Base-by-base conservation (phyloP, 2,113 vertebrate genomes). In the Suncus etruscus region DNA sequence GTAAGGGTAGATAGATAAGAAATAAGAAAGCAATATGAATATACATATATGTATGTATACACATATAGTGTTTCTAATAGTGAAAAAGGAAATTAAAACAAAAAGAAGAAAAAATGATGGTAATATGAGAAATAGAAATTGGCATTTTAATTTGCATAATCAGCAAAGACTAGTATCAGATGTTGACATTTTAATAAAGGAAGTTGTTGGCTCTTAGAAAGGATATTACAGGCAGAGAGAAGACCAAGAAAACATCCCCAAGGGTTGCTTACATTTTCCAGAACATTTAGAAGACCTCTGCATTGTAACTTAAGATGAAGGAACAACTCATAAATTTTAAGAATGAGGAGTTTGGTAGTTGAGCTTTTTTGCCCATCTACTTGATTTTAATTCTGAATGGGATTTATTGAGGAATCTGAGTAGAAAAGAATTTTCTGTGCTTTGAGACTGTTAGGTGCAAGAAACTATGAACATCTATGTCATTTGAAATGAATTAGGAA, bases 81-180 rank as follows among this genome's bases (percentile, higher is more conserved):
- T 54, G 12, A 91, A 88, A 96, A 91, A 16, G 8, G 24, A 24
- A 79, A 31, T 74, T 47, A 72, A 29, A 32, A 90, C 48, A 45
- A 70, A 68, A 86, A 81, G 90, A 75, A 72, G 66, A 77, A 82
- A 11, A 29, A 0, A 50, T 72, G 11, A 27, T 8, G 32, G 6
- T 74, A 11, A 29, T 6, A 3, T 79, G 11, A 61, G 10, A 0
- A 10, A 48, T 69, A 8, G 48, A 86, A 86, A 11, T 50, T 73
- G 31, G 31, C 48, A 12, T 80, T 80, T 86, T 85, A 84, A 83
- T 20, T 18, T 32, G 2, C 74, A 20, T 32, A 51, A 5, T 85
- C 45, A 66, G 8, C 1, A 45, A 47, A 45, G 54, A 5, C 48
- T 14, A 90, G 11, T 66, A 10, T 74, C 48, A 88, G 84, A 51